Percentiles rank a stretch among this genome's conserved stretches.
These are phyloP conservation scores for Caenorhabditis zanzibari DNA, from an alignment of 2,888 invertebrate genomes.

Conservation along the genomic window DNA sequence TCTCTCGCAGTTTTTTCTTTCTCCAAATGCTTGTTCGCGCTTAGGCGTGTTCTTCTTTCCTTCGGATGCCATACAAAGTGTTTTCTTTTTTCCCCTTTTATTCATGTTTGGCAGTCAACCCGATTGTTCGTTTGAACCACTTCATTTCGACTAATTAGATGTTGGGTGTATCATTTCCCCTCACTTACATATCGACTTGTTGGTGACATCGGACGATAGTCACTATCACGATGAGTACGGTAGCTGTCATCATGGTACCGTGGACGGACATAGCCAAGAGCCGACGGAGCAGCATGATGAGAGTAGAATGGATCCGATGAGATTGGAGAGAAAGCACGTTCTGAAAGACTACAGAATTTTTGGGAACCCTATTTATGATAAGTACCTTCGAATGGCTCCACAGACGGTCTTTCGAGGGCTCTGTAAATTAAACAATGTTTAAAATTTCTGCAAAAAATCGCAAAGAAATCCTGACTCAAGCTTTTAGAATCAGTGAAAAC, in stretches of 20 bases:
- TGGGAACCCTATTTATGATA: background rate
- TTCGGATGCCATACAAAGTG: conserved; percentile 41
- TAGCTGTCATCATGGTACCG: conserved; percentile 73
- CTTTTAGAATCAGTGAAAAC: conserved; percentile 45
- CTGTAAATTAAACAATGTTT: conserved; percentile 46
- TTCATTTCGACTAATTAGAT: conserved; percentile 59
- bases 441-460: background rate
- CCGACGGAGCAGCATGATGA: conserved; percentile 59
- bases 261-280: conserved; percentile 70
- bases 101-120: conserved; percentile 14
- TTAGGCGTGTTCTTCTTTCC: conserved; percentile 34
- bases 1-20: conserved; percentile 11
- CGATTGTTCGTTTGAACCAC: conserved; percentile 56
- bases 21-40: conserved; percentile 53
- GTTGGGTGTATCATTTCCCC: conserved; percentile 26
- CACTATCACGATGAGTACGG: conserved; percentile 58
- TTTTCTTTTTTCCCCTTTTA: conserved; percentile 12
- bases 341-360: conserved; percentile 9
- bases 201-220: conserved; percentile 58
- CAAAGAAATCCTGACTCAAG: conserved; percentile 44
- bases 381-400: conserved; percentile 62
- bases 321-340: conserved; percentile 65
- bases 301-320: conserved; percentile 68
- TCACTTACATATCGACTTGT: conserved; percentile 65
- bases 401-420: conserved; percentile 67